A percentile compares a stretch with the other conserved stretches of the same genome.
phyloP scores from a whole-genome alignment of 2,888 invertebrate genomes.

The Torymus auratus region DNA sequence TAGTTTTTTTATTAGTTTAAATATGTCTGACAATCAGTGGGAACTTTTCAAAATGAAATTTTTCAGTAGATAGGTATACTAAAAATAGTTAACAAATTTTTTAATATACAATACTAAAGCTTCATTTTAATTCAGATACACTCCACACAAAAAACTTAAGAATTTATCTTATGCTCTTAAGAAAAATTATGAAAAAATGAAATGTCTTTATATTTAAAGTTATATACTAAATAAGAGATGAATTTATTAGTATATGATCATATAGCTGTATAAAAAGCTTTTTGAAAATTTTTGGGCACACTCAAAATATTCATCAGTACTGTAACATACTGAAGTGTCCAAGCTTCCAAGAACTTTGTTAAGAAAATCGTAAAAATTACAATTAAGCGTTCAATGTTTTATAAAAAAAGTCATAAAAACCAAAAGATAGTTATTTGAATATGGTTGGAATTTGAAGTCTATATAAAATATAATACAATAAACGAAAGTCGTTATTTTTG shows the following conservation, averaged over 20 bases:
- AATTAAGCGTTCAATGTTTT: conserved; percentile 42
- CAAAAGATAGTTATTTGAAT: conserved; percentile 30
- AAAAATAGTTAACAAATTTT: no score
- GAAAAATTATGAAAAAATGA: no score
- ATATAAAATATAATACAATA: conserved; percentile 22
- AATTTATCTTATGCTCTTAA: no score
- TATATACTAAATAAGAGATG: no score
- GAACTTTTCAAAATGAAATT: no score
- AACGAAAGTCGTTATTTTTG: conserved; percentile 45
- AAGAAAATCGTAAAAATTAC: conserved; percentile 18
- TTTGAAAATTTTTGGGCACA: conserved; percentile 28
- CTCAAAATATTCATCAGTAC: conserved; percentile 12
- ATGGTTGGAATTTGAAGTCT: conserved; percentile 39
- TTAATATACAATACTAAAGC: no score
- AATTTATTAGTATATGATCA: not conserved
- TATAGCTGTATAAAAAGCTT: not conserved
- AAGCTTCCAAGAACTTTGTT: conserved; percentile 33
- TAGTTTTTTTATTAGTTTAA: not conserved
- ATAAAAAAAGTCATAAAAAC: conserved; percentile 28
- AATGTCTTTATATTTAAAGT: no score
- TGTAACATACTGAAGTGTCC: conserved; percentile 17
- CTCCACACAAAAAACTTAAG: no score
- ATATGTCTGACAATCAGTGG: not conserved
- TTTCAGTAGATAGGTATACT: no score
- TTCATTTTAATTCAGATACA: no score